phyloP scores from a whole-genome alignment of 2,797 vertebrate species.

The Callimico goeldii region DNA sequence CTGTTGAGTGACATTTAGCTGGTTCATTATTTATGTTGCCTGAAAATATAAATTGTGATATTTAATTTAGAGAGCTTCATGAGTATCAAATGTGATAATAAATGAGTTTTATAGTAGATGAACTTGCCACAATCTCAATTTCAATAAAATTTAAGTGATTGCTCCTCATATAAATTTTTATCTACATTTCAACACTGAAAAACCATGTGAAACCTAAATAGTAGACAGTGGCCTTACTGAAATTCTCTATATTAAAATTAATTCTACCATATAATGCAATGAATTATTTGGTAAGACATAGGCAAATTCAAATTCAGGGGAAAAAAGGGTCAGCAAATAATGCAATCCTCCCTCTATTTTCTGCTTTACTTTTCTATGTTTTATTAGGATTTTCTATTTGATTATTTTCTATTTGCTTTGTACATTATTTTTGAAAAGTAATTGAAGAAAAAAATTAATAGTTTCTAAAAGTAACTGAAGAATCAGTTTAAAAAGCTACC shows the following conservation, averaged over 20 bases:
- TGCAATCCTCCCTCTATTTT: not conserved
- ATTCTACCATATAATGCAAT: not conserved
- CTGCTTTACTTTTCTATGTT: not conserved
- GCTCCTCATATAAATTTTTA: not conserved
- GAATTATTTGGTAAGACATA: constrained; percentile 34
- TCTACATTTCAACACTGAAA: not conserved
- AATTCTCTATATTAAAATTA: not conserved
- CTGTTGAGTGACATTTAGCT: not conserved
- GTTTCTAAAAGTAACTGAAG: constrained; percentile 8
- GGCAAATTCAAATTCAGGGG: not conserved
- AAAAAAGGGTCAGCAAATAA: not conserved
- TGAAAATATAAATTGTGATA: not conserved
- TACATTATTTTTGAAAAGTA: constrained; percentile 12
- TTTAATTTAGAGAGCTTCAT: not conserved
- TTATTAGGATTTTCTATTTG: not conserved
- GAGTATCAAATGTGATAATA: not conserved
- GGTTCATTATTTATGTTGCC: not conserved
- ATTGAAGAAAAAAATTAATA: not conserved
- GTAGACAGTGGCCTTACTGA: not conserved
- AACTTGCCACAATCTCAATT: not conserved
- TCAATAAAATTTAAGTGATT: not conserved
- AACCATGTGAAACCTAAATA: not conserved
- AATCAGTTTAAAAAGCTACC: constrained; percentile 32
- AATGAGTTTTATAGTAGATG: not conserved
- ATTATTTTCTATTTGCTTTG: not conserved